These are phyloP conservation scores for Xiphydria camelus DNA, from an alignment of 2,888 invertebrate species.

Conservation along the genomic window DNA sequence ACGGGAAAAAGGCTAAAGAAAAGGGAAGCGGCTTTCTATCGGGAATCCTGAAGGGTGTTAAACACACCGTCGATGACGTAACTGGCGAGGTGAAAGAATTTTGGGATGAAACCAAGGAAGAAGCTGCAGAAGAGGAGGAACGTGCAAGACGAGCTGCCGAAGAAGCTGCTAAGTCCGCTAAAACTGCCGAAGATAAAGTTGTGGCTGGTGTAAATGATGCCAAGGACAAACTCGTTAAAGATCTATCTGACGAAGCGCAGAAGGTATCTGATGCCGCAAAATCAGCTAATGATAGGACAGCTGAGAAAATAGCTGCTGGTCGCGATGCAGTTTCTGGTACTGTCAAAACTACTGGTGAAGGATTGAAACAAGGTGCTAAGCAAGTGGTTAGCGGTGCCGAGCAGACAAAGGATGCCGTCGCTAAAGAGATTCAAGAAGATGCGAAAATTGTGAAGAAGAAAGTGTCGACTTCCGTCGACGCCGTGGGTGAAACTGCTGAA, in stretches of 20 bases:
- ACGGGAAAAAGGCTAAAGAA: constrained; percentile 22
- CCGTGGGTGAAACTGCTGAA: constrained; percentile 13
- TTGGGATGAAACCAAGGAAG: constrained; percentile 41
- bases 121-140: constrained; percentile 12
- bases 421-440: constrained; percentile 26
- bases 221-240: constrained; percentile 15
- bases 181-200: constrained; percentile 35
- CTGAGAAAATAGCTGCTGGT: constrained; percentile 11
- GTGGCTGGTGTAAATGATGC: constrained; percentile 2
- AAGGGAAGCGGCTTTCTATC: constrained; percentile 25
- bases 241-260: constrained; percentile 43
- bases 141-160: constrained; percentile 9
- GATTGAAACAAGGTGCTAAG: constrained; percentile 19
- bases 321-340: constrained; percentile 7
- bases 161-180: constrained; percentile 21
- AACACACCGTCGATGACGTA: constrained; percentile 23
- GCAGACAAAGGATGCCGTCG: constrained; percentile 3
- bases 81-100: constrained; percentile 36
- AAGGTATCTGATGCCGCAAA: constrained; percentile 20
- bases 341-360: constrained; percentile 9
- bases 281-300: constrained; percentile 6
- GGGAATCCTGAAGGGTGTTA: constrained; percentile 25
- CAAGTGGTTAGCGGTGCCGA: constrained; percentile 9
- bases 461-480: constrained; percentile 7
- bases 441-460: constrained; percentile 20